Conservation (phyloP, 2,797 vertebrate genomes). For the Galago senegalensis region DNA sequence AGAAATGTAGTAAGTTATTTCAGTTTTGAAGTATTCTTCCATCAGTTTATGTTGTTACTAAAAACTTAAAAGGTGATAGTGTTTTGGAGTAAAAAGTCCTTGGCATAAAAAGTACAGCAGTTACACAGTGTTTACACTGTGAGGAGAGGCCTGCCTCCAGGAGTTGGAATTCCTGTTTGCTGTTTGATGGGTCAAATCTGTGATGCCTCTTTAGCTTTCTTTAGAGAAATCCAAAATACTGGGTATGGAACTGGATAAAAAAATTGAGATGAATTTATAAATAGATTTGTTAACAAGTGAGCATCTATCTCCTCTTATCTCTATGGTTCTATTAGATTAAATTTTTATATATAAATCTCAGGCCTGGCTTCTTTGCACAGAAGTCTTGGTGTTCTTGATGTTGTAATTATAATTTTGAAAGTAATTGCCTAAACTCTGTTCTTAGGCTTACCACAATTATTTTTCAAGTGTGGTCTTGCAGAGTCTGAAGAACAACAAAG, state of each 20-base stretch:
- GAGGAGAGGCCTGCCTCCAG: not conserved
- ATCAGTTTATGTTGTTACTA: not conserved
- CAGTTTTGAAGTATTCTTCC: not conserved
- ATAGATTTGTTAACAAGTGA: not conserved
- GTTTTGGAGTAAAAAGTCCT: not conserved
- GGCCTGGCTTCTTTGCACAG: not conserved
- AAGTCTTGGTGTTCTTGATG: not conserved
- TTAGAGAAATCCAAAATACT: not conserved
- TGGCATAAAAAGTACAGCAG: not conserved
- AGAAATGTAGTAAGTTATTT: not conserved
- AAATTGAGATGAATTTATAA: not conserved
- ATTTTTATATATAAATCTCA: not conserved
- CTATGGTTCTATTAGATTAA: not conserved
- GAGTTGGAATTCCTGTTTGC: not conserved
- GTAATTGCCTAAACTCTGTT: not conserved
- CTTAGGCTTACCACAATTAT: not conserved
- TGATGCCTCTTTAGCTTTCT: not conserved
- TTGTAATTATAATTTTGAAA: not conserved
- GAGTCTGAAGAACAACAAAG: not conserved
- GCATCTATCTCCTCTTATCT: not conserved
- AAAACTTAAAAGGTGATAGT: not conserved
- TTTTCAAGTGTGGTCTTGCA: not conserved
- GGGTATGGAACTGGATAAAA: not conserved
- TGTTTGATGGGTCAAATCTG: not conserved
- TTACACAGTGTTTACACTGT: not conserved